Percentiles rank a stretch among this genome's conserved stretches.
phyloP scores from a whole-genome alignment of 2,113 vertebrate genomes.

The Carassius gibelio region DNA sequence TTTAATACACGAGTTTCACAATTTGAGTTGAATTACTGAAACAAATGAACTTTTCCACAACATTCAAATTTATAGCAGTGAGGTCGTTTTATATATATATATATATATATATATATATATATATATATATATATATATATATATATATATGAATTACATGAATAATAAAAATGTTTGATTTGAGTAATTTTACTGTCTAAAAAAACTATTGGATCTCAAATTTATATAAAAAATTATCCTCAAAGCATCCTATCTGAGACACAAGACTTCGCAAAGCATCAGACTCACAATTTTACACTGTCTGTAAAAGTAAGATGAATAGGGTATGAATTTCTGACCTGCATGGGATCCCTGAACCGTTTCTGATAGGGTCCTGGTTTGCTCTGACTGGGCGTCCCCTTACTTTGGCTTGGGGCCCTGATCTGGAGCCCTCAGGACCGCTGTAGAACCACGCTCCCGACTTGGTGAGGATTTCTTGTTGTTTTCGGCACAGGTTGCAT shows the following conservation, averaged over 20 bases:
- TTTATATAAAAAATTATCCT: no score
- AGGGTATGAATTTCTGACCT: conserved; percentile 50
- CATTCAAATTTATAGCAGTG: no score
- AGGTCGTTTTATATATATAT: no score
- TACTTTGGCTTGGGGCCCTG: conserved; percentile 68
- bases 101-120: no score
- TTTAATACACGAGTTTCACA: no score
- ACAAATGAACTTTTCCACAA: no score
- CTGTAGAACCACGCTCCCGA: conserved; percentile 91
- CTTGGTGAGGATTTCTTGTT: conserved; percentile 96
- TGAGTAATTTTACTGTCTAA: background rate
- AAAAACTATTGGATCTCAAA: background rate
- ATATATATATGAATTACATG: no score
- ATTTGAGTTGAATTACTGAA: no score
- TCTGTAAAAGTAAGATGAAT: background rate
- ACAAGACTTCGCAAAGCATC: background rate
- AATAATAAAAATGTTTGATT: background rate
- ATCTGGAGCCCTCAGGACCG: conserved; percentile 69
- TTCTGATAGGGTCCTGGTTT: conserved; percentile 82
- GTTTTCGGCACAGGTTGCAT: conserved; percentile 96
- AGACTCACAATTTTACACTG: background rate
- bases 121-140: no score
- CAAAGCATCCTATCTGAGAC: background rate
- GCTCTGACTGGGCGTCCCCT: conserved; percentile 77
- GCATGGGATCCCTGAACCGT: conserved; percentile 72